These are phyloP conservation scores for Blastobasis adustella DNA, from an alignment of 2,888 invertebrate genomes.

Conservation along the genomic window DNA sequence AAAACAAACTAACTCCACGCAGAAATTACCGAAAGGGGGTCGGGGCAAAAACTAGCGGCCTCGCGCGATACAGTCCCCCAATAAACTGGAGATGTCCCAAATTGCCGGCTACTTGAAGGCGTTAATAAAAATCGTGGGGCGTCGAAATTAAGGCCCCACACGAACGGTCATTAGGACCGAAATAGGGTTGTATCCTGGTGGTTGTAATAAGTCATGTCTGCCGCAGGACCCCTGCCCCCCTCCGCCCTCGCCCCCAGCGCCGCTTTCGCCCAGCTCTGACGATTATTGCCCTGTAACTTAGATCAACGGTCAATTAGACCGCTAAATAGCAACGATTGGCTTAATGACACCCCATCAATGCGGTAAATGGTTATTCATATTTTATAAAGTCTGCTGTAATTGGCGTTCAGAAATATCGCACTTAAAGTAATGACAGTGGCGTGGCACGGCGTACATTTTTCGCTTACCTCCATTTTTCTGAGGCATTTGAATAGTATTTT, in stretches of 20 bases:
- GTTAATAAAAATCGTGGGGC: constrained; percentile 71
- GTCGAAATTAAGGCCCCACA: constrained; percentile 69
- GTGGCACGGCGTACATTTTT: no score
- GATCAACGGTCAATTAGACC: constrained; percentile 67
- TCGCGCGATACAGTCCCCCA: constrained; percentile 23
- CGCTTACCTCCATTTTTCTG: no score
- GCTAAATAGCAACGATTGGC: constrained; percentile 47
- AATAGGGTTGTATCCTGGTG: constrained; percentile 72
- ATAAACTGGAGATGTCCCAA: constrained; percentile 47
- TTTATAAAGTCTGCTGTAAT: no score
- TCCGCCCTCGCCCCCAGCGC: constrained; percentile 34
- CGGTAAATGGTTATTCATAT: no score
- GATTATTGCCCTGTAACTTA: constrained; percentile 63
- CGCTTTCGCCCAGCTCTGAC: constrained; percentile 51
- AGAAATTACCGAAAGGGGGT: no score
- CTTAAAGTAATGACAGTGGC: no score
- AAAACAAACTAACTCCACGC: no score
- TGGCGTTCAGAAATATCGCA: no score
- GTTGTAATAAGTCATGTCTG: constrained; percentile 72
- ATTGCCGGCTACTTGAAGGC: constrained; percentile 61
- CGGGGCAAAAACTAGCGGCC: constrained; percentile 20
- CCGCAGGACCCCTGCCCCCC: constrained; percentile 49
- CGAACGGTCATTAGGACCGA: constrained; percentile 68
- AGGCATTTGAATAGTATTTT: no score
- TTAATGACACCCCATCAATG: constrained; percentile 25